Conservation (phyloP, 2,113 vertebrate genomes). For the Lepus americanus region DNA sequence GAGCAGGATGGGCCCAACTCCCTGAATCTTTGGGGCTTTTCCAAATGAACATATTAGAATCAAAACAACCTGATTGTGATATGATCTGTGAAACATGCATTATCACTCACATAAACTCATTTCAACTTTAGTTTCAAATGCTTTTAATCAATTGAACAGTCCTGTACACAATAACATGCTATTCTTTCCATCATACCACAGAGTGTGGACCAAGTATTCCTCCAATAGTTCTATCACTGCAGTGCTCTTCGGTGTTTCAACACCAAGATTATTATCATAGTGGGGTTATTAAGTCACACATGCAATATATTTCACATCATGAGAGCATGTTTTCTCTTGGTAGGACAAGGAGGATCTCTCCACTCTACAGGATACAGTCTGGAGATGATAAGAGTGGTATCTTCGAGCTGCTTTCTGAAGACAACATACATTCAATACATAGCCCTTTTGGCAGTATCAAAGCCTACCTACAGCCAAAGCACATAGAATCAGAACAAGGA, state of each 20-base stretch:
- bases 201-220: not conserved
- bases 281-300: not conserved
- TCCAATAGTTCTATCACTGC: not conserved
- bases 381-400: not conserved
- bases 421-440: not conserved
- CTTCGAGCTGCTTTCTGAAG: not conserved
- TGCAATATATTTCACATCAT: not conserved
- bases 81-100: not conserved
- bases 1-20: not conserved
- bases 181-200: not conserved
- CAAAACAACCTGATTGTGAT: conserved; percentile 39
- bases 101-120: not conserved
- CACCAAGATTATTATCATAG: not conserved
- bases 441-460: not conserved
- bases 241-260: not conserved
- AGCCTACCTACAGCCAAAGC: not conserved
- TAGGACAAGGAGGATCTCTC: not conserved
- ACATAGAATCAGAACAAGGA: not conserved
- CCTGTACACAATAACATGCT: not conserved
- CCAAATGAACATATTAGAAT: not conserved
- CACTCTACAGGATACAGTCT: not conserved
- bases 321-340: not conserved
- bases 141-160: not conserved
- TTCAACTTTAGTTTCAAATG: conserved; percentile 9
- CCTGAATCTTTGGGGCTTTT: not conserved